Evolutionary conservation across 2,888 invertebrate genomes (phyloP).

Genomic region (Caenorhabditis becei): DNA sequence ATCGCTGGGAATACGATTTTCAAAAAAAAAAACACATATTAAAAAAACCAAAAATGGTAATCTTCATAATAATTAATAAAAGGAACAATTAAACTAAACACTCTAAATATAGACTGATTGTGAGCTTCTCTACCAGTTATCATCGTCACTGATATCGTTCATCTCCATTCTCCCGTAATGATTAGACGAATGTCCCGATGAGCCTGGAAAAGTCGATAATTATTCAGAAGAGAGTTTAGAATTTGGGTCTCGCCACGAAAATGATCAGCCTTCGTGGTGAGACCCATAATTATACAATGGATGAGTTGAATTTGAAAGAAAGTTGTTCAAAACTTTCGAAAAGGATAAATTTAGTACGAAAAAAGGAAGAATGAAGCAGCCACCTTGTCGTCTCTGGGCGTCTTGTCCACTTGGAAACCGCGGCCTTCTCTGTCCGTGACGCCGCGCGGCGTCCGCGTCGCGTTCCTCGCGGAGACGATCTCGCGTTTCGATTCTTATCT

Average conservation of each 20-base stretch:
- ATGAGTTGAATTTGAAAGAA: background rate
- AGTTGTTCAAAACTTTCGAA: background rate
- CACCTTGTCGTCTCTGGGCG: conserved; percentile 9
- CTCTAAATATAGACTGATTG: too few species aligned
- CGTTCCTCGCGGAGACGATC: conserved; percentile 1
- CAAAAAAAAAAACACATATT: background rate
- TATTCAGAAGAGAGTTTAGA: too few species aligned
- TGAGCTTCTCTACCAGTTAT: background rate
- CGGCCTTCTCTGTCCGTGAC: conserved; percentile 11
- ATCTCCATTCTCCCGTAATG: background rate
- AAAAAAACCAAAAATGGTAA: too few species aligned
- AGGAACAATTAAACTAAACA: conserved; percentile 2
- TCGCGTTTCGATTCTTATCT: conserved; percentile 12
- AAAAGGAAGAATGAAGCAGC: background rate
- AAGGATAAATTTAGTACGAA: background rate
- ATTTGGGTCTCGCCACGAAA: too few species aligned
- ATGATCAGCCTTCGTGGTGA: too few species aligned
- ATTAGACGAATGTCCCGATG: conserved; percentile 17
- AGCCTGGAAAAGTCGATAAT: background rate
- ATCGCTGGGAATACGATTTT: background rate
- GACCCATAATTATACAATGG: too few species aligned
- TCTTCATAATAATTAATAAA: background rate
- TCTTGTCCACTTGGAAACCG: background rate
- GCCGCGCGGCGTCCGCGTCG: conserved; percentile 10
- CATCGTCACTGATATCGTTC: conserved; percentile 34